These are phyloP conservation scores for Pseudochirops corinnae DNA, from an alignment of 2,797 vertebrate species.

Conservation along the genomic window DNA sequence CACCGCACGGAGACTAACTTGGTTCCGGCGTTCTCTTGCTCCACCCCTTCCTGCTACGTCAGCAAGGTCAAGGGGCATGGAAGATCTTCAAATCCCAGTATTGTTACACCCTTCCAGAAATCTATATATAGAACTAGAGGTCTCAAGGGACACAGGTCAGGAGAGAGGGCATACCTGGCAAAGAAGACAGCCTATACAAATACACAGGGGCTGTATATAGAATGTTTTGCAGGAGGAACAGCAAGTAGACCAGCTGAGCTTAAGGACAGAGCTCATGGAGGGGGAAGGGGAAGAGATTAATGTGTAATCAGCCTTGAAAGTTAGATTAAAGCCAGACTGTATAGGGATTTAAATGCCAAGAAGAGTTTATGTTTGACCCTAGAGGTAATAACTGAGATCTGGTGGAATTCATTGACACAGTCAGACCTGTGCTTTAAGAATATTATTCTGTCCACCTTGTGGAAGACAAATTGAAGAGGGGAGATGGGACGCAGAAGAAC, in stretches of 20 bases:
- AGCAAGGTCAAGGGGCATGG: too few relatives aligned
- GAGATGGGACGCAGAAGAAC: neutral
- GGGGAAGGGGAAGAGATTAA: neutral
- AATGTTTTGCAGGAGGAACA: neutral
- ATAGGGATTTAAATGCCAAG: neutral
- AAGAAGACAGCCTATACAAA: neutral
- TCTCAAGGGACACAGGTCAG: neutral
- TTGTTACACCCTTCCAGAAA: neutral
- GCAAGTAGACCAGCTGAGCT: neutral
- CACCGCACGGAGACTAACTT: too few relatives aligned
- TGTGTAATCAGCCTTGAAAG: neutral
- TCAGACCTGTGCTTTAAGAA: neutral
- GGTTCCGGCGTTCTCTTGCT: too few relatives aligned
- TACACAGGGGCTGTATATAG: neutral
- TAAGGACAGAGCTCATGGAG: neutral
- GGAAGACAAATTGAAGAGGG: neutral
- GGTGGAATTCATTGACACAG: neutral
- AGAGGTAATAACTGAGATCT: neutral
- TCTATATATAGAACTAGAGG: neutral
- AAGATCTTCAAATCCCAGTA: too few relatives aligned
- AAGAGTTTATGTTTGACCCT: neutral
- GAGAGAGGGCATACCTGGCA: neutral
- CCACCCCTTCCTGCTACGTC: too few relatives aligned
- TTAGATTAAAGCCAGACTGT: neutral
- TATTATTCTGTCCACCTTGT: neutral